phyloP scores from a whole-genome alignment of 2,113 vertebrate species.

The Neolamprologus falcicula region DNA sequence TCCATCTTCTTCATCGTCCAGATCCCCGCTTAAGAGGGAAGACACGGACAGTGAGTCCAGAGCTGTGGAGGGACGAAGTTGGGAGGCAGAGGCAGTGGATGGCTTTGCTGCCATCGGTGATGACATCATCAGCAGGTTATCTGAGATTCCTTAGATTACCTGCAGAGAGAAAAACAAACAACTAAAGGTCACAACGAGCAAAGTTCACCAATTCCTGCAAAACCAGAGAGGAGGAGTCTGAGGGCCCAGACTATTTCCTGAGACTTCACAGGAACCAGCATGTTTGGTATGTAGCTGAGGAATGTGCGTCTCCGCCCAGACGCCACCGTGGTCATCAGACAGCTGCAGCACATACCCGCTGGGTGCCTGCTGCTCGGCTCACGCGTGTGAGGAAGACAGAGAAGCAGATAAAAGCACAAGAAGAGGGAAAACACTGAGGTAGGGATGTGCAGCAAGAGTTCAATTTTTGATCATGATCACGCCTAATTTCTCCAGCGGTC shows the following conservation, averaged over 20 bases:
- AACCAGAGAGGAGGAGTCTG: neutral
- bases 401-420: neutral
- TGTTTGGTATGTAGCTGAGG: neutral
- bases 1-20: conserved; percentile 45
- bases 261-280: neutral
- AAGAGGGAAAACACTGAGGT: neutral
- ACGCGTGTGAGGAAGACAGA: neutral
- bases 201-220: neutral
- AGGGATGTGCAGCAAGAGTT: neutral
- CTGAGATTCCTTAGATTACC: conserved; percentile 2
- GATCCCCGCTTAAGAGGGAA: conserved; percentile 66
- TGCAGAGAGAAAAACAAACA: neutral
- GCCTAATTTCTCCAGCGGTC: neutral
- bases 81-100: neutral
- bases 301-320: neutral
- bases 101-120: conserved; percentile 5
- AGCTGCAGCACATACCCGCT: neutral
- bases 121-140: conserved; percentile 45
- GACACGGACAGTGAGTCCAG: conserved; percentile 70
- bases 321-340: neutral
- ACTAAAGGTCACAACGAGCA: neutral
- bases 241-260: neutral
- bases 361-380: neutral
- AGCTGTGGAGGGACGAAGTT: neutral
- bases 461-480: neutral